Percentiles rank a stretch among this genome's conserved stretches.
phyloP scores from a whole-genome alignment of 2,797 vertebrate genomes.

The Allochrocebus solatus region DNA sequence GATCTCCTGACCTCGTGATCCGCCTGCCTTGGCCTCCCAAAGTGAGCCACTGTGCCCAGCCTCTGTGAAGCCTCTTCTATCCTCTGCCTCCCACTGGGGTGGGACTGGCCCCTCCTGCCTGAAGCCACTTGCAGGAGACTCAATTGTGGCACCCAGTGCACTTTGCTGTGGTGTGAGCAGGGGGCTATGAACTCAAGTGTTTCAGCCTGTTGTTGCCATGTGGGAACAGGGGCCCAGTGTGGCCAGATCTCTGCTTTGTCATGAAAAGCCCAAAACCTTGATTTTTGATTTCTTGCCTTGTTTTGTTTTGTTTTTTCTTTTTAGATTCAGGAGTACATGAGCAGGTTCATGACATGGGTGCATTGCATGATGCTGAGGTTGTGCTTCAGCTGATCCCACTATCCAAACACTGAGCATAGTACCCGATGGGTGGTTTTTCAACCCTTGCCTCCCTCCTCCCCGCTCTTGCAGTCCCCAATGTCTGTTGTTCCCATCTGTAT shows the following conservation, averaged over 20 bases:
- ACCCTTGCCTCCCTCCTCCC: not conserved
- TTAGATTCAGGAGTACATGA: not conserved
- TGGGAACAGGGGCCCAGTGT: accelerated
- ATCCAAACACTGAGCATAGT: not conserved
- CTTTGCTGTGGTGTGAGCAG: not conserved
- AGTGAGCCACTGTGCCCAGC: no score
- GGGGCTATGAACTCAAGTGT: not conserved
- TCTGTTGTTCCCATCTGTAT: not conserved
- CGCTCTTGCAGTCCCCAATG: not conserved
- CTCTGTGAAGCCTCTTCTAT: not conserved
- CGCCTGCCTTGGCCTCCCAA: no score
- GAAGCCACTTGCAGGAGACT: not conserved
- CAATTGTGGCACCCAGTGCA: accelerated
- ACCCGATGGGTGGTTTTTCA: not conserved
- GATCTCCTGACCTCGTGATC: no score
- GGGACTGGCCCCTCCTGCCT: not conserved
- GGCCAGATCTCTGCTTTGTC: not conserved
- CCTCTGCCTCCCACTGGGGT: accelerated
- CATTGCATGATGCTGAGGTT: not conserved
- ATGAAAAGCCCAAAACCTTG: not conserved
- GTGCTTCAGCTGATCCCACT: not conserved
- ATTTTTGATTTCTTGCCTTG: not conserved
- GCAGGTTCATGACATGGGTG: not conserved
- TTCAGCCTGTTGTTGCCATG: accelerated
- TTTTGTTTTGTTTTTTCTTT: not conserved